Percentiles rank a stretch among this genome's conserved stretches.
These are phyloP conservation scores for Seira musarum DNA, from an alignment of 2,888 invertebrate genomes.

Conservation along the genomic window DNA sequence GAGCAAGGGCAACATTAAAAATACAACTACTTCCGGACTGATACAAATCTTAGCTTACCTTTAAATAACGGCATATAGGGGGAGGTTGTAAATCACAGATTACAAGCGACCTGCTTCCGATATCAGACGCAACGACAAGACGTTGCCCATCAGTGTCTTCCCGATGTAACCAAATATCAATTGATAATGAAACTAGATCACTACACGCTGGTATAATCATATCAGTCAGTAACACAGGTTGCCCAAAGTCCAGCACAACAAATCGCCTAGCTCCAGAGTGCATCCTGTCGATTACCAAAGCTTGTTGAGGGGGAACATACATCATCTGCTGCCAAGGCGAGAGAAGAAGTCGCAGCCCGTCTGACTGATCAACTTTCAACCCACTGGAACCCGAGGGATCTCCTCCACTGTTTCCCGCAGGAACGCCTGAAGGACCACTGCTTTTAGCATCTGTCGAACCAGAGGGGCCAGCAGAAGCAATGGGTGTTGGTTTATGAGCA, in stretches of 20 bases:
- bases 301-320: slow-evolving; percentile 84
- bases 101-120: slow-evolving; percentile 87
- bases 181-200: slow-evolving; percentile 78
- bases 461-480: background rate
- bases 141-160: slow-evolving; percentile 88
- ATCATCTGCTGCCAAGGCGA: slow-evolving; percentile 86
- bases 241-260: slow-evolving; percentile 93
- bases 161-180: slow-evolving; percentile 91
- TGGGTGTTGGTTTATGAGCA: background rate
- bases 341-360: slow-evolving; percentile 61
- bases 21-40: background rate
- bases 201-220: slow-evolving; percentile 86
- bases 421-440: background rate
- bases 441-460: background rate
- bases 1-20: too few relatives aligned
- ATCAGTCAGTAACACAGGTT: slow-evolving; percentile 88
- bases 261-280: slow-evolving; percentile 94
- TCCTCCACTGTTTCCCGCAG: background rate
- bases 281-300: slow-evolving; percentile 89
- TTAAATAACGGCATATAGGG: slow-evolving; percentile 89
- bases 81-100: slow-evolving; percentile 92
- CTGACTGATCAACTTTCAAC: slow-evolving; percentile 57
- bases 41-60: slow-evolving; percentile 78
- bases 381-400: background rate
- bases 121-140: slow-evolving; percentile 88